A percentile compares a stretch with the other conserved stretches of the same genome.
phyloP scores from a whole-genome alignment of 2,888 invertebrate genomes.

The Agrenia bidenticulata region DNA sequence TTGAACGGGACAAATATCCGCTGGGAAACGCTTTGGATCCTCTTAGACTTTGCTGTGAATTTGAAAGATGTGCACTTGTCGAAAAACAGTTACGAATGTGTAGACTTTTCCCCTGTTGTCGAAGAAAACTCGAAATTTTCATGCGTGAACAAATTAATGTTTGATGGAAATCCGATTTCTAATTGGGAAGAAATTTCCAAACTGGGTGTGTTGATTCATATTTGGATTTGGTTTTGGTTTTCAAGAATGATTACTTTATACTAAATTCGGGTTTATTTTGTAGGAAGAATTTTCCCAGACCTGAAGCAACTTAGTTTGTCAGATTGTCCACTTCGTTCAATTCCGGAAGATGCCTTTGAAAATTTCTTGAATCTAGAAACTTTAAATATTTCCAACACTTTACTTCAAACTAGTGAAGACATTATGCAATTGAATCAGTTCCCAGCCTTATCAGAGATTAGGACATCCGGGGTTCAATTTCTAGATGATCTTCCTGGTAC shows the following conservation, averaged over 20 bases:
- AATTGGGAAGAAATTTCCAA: conserved; percentile 32
- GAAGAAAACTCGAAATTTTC: neutral
- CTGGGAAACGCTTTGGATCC: conserved; percentile 76
- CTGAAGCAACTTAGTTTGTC: conserved; percentile 26
- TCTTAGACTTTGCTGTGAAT: conserved; percentile 59
- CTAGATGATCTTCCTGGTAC: conserved; percentile 7
- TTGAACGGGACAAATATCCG: conserved; percentile 82
- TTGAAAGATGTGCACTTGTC: conserved; percentile 88
- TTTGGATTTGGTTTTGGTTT: too few species aligned
- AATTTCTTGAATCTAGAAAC: conserved; percentile 18
- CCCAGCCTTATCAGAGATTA: conserved; percentile 20
- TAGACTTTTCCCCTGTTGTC: conserved; percentile 1
- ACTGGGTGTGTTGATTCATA: conserved; percentile 20
- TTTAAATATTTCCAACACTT: conserved; percentile 24
- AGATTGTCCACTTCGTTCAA: conserved; percentile 1
- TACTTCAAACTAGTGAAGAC: conserved; percentile 15
- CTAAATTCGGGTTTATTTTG: too few species aligned
- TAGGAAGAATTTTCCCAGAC: conserved; percentile 28
- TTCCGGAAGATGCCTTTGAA: conserved; percentile 1
- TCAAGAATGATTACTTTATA: too few species aligned
- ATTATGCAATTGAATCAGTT: conserved; percentile 24
- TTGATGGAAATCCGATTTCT: conserved; percentile 28
- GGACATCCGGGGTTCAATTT: conserved; percentile 25
- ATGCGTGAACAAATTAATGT: conserved; percentile 17
- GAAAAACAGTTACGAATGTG: conserved; percentile 68